Percentiles rank a stretch among this genome's conserved stretches.
Conservation (phyloP, 2,797 vertebrate species). For the Nannoperca obscura region DNA sequence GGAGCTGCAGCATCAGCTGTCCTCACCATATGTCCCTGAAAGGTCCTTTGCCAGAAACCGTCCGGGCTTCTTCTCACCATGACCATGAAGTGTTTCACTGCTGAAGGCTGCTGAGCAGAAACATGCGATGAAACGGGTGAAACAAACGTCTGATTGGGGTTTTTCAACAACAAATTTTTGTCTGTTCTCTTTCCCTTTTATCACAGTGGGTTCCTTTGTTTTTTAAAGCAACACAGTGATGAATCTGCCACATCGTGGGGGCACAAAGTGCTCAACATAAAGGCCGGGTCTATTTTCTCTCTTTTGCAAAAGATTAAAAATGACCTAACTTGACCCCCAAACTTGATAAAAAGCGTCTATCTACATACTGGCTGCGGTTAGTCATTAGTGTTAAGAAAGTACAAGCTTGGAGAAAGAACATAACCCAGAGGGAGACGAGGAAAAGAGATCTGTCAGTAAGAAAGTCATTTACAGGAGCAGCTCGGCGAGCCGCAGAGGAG, state of each 20-base stretch:
- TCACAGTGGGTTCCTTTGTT: constrained; percentile 12
- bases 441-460: constrained; percentile 67
- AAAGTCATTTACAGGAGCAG: constrained; percentile 72
- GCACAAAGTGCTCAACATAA: constrained; percentile 17
- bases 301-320: constrained; percentile 31
- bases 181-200: neutral
- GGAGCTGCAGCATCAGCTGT: constrained; percentile 20
- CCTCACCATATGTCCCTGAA: constrained; percentile 2
- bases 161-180: constrained; percentile 9
- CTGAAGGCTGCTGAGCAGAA: constrained; percentile 8
- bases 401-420: constrained; percentile 61
- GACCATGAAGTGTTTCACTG: constrained; percentile 16
- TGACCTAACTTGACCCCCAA: constrained; percentile 30
- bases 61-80: neutral
- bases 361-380: constrained; percentile 45
- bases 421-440: constrained; percentile 62
- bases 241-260: constrained; percentile 1
- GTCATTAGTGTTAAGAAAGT: constrained; percentile 72
- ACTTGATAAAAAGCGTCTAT: constrained; percentile 45
- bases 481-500: constrained; percentile 55
- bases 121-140: neutral
- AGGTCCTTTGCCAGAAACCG: constrained; percentile 9
- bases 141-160: constrained; percentile 17
- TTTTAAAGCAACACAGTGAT: constrained; percentile 13
- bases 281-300: constrained; percentile 4